These are phyloP conservation scores for Zeus faber DNA, from an alignment of 2,113 vertebrate genomes.

Conservation along the genomic window DNA sequence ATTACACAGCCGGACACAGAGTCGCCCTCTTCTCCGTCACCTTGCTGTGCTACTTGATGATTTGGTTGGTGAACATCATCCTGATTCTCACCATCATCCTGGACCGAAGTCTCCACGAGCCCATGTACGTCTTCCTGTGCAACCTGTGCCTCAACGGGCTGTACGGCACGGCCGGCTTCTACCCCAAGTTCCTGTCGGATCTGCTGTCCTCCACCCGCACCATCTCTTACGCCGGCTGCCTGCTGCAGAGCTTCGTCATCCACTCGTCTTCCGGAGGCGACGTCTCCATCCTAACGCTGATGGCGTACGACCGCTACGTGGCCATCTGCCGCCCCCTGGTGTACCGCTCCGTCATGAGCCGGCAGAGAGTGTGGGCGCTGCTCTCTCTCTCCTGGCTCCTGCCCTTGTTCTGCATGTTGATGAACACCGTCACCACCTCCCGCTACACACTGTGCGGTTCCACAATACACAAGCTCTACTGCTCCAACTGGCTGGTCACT, in stretches of 20 bases:
- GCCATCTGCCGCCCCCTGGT: background rate
- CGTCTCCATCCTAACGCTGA: background rate
- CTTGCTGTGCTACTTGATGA: background rate
- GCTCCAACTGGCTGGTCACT: conserved; percentile 30
- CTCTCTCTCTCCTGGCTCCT: conserved; percentile 30
- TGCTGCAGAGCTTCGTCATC: too few relatives aligned
- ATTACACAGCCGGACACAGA: background rate
- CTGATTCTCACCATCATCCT: background rate
- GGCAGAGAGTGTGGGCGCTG: conserved; percentile 16
- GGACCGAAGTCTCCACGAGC: too few relatives aligned
- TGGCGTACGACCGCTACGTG: conserved; percentile 8
- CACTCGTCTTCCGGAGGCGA: background rate
- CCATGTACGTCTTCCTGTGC: too few relatives aligned
- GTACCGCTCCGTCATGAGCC: conserved; percentile 5
- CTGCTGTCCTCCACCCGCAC: too few relatives aligned
- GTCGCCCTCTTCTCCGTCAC: background rate
- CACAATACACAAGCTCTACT: conserved; percentile 35
- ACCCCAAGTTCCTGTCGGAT: too few relatives aligned
- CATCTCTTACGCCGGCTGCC: too few relatives aligned
- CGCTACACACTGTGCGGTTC: conserved; percentile 29
- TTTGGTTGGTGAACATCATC: background rate
- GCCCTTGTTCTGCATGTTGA: conserved; percentile 20
- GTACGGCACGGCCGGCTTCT: too few relatives aligned
- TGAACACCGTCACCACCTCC: conserved; percentile 11
- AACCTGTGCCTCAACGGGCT: too few relatives aligned